Evolutionary conservation across 2,113 vertebrate genomes (phyloP).

Genomic region (Xerus inauris): DNA sequence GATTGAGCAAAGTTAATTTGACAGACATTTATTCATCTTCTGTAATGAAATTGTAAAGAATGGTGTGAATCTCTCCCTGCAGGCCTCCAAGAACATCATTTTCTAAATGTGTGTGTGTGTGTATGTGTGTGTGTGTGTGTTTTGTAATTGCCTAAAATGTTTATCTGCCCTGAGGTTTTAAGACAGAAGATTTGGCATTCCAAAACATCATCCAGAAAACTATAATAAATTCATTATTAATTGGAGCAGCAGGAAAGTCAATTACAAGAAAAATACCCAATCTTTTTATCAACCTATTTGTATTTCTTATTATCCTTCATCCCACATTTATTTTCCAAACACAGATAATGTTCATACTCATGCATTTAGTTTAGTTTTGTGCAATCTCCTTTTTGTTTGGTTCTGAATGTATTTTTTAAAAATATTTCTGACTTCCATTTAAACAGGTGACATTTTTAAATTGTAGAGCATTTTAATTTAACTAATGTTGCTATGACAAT

Average conservation of each 20-base stretch:
- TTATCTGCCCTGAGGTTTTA: constrained; percentile 66
- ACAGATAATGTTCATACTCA: background rate
- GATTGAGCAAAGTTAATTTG: constrained; percentile 62
- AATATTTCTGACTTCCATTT: constrained; percentile 14
- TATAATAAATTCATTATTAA: constrained; percentile 68
- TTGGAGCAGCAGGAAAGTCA: constrained; percentile 47
- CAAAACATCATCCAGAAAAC: constrained; percentile 8
- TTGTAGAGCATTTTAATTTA: constrained; percentile 46
- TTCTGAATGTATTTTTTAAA: constrained; percentile 43
- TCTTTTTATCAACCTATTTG: background rate
- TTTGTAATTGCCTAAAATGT: constrained; percentile 75
- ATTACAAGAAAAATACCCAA: constrained; percentile 48
- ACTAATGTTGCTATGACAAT: constrained; percentile 35
- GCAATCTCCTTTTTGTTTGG: constrained; percentile 11
- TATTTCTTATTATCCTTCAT: constrained; percentile 41
- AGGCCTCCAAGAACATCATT: constrained; percentile 67
- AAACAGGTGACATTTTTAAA: background rate
- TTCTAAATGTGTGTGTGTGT: constrained; percentile 49
- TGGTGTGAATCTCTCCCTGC: constrained; percentile 20
- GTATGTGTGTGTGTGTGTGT: background rate
- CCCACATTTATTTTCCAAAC: background rate
- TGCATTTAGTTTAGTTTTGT: constrained; percentile 45
- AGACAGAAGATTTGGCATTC: constrained; percentile 35
- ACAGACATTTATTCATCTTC: constrained; percentile 74
- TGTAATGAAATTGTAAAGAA: constrained; percentile 73